Evolutionary conservation across 2,888 invertebrate genomes (phyloP), one percentile per base, ranked within the genome.

Genomic region (Busseola fusca): DNA sequence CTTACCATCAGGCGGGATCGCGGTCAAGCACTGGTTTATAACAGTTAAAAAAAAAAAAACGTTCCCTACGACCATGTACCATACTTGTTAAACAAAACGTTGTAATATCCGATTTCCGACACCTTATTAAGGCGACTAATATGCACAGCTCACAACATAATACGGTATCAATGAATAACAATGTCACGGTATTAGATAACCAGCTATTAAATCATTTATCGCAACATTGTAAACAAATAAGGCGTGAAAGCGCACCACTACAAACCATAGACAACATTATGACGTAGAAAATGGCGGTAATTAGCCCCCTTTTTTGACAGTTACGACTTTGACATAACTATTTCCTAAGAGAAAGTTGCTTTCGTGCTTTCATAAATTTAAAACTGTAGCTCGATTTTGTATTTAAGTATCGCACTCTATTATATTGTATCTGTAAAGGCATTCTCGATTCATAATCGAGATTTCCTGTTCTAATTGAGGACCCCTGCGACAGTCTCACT

Each of bases 181-280:
- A 70, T 52, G 52, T 60, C 57, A 67, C 57, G 27, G 70, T 82
- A 72, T 83, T 83, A 78, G 21, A 60, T 83, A 83, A 74, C 73
- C 37, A 16, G 60, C 52, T 50, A 79, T 75, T 69, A 69, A 74
- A 75, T 64, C 30, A 69, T 83, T 85, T 67, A 68, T 75, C 70
- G 84, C 62, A 67, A 78, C 74, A 65, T 65, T 74, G 21, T 1
- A n/a, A 87, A 88, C 68, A 56, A 78, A 74, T 81, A 67, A 72
- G 74, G 73, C 84, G 85, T 84, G 84, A 84, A 87, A 85, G 84
- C 63, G 64, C 16, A 69, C 30, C 21, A 63, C 14, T 18, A 64
- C 64, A 34, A 52, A 16, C 65, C 66, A 69, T 67, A 82, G 52
- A 82, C 57, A 12, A 73, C 64, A 64, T 64, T 78, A 52, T 74